Evolutionary conservation across 2,888 invertebrate genomes (phyloP), one percentile per base, ranked within the genome.

Genomic region (Drosophila ustulata): DNA sequence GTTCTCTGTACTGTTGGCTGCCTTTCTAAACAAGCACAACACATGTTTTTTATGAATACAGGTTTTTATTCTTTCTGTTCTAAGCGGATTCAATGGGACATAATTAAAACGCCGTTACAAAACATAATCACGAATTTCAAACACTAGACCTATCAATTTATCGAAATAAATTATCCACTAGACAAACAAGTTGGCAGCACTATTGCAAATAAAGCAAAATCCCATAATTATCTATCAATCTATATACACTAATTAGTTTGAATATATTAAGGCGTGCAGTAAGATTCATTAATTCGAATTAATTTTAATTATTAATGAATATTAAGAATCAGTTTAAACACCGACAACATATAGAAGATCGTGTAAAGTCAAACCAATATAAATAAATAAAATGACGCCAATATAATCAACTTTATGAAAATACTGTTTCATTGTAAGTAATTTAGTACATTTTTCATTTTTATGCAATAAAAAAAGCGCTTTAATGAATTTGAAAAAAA

Each of bases 11-110:
- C 46, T 49, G 50, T 39, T 52, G 13, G 5, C 66, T 58, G 63
- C 86, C 86, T 85, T 83, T 83, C 88, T 72, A 80, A 80, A 61
- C 53, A 51, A 18, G 25, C 61, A 55, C 1, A 30, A n/a, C 58
- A 52, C 58, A 43, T 9, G 41, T 18, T 46, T 47, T 39, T 23
- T 25, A 18, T 37, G 23, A 49, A 73, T 65, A 71, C 67, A 64
- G 61, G 65, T 80, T 80, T 58, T 46, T 23, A 9, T 13, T 55
- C 4, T 43, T 7, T 62, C 26, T 65, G 43, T 52, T 58, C 47
- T 50, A 56, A 43, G 3, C 46, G n/a, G 8, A 45, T 45, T 18
- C 23, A 18, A 18, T 34, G 9, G 3, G 18, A 57, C 9, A 18
- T 28, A 43, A 3, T 61, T 26, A 58, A 75, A 74, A 65, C 65